These are phyloP conservation scores for Gadopsis marmoratus DNA, from an alignment of 2,797 vertebrate genomes.

Conservation along the genomic window DNA sequence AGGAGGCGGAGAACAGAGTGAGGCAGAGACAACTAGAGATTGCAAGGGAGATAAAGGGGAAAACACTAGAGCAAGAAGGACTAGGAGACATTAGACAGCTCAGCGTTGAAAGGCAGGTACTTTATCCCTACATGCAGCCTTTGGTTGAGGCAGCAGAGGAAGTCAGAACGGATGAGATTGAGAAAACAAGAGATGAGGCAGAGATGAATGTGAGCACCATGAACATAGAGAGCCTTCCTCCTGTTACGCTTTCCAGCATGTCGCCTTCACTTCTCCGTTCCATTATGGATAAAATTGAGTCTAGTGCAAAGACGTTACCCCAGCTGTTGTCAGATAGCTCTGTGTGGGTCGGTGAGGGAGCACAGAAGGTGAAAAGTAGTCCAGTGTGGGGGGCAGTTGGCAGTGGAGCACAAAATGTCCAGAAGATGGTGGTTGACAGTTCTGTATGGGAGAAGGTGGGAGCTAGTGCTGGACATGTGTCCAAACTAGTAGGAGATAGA, in stretches of 20 bases:
- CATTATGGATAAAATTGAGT: constrained; percentile 63
- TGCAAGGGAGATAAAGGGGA: constrained; percentile 46
- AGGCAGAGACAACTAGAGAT: constrained; percentile 77
- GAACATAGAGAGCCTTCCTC: constrained; percentile 66
- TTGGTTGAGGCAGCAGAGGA: constrained; percentile 76
- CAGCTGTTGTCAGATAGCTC: constrained; percentile 70
- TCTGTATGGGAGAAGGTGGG: constrained; percentile 71
- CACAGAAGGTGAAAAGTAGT: constrained; percentile 62
- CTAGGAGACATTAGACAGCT: constrained; percentile 16
- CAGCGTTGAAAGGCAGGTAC: constrained; percentile 25
- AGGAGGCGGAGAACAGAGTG: constrained; percentile 75
- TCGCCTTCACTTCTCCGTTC: constrained; percentile 74
- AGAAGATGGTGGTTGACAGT: constrained; percentile 69
- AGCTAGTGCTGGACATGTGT: constrained; percentile 55
- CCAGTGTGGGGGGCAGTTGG: constrained; percentile 67
- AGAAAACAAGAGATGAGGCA: constrained; percentile 76
- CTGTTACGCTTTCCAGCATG: constrained; percentile 50
- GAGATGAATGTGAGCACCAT: constrained; percentile 71
- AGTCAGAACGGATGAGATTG: constrained; percentile 71
- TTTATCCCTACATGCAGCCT: constrained; percentile 69
- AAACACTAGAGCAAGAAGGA: constrained; percentile 25
- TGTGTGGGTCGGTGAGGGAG: constrained; percentile 60
- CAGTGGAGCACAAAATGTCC: constrained; percentile 57
- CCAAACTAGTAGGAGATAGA: constrained; percentile 66
- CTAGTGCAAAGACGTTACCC: constrained; percentile 64